Evolutionary conservation across 2,797 vertebrate genomes (phyloP).

Genomic region (Botia kubotai): DNA sequence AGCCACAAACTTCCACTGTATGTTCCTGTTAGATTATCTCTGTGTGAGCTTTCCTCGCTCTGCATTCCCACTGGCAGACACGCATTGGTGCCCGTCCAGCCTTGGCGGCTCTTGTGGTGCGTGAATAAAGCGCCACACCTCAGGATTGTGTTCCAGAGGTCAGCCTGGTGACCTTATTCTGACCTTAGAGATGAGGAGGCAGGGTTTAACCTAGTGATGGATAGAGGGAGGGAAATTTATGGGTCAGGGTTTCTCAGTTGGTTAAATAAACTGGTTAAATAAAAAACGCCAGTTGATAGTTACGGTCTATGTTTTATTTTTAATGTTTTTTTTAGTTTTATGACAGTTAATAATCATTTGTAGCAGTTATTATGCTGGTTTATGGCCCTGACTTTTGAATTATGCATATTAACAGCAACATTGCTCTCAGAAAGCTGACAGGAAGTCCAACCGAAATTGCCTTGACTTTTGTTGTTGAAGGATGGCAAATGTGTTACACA

Average conservation of each 20-base stretch:
- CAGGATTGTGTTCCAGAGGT: slow-evolving; percentile 33
- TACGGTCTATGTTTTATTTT: no score
- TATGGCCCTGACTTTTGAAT: no score
- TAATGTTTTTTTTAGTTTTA: no score
- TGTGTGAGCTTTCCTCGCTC: slow-evolving; percentile 29
- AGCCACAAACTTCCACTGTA: slow-evolving; percentile 39
- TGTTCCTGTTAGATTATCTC: slow-evolving; percentile 32
- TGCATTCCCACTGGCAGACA: slow-evolving; percentile 40
- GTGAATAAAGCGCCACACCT: slow-evolving; percentile 11
- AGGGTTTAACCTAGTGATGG: neutral
- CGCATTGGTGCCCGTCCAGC: slow-evolving; percentile 6
- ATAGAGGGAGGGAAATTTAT: neutral
- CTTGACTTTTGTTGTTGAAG: no score
- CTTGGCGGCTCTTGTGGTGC: slow-evolving; percentile 23
- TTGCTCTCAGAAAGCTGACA: no score
- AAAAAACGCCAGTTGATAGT: neutral
- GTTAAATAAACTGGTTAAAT: neutral
- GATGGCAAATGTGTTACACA: no score
- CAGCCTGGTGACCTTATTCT: slow-evolving; percentile 15
- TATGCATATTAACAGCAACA: no score
- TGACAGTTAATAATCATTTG: no score
- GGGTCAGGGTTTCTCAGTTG: no score
- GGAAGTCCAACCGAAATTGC: no score
- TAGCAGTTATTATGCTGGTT: no score
- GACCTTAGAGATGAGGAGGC: slow-evolving; percentile 12